A percentile compares a stretch with the other conserved stretches of the same genome.
Evolutionary conservation across 2,888 invertebrate species (phyloP).

Genomic region (Ariolimax columbianus): DNA sequence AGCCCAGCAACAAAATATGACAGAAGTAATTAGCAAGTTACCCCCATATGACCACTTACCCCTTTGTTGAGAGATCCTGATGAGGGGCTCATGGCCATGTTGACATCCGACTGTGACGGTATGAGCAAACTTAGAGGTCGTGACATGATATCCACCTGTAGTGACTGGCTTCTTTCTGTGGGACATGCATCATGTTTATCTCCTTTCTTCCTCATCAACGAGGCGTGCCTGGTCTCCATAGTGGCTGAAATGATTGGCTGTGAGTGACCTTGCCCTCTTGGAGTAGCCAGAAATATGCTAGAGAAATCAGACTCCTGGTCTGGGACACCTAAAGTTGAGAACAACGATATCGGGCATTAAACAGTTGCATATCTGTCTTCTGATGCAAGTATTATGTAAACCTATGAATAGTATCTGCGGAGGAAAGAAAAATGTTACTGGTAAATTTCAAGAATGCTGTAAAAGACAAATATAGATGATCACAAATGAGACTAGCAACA

Average conservation of each 20-base stretch:
- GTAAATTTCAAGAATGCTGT: too few relatives aligned
- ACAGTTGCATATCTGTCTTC: too few relatives aligned
- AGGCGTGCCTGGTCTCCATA: slow-evolving; percentile 80
- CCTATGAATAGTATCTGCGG: too few relatives aligned
- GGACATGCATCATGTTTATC: slow-evolving; percentile 77
- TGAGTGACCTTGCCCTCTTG: slow-evolving; percentile 57
- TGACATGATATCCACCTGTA: slow-evolving; percentile 75
- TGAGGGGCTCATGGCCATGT: slow-evolving; percentile 51
- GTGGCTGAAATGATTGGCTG: slow-evolving; percentile 57
- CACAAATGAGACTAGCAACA: too few relatives aligned
- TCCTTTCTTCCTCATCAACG: slow-evolving; percentile 80
- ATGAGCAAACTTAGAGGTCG: slow-evolving; percentile 78
- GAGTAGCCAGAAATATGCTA: slow-evolving; percentile 70
- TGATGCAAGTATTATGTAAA: too few relatives aligned
- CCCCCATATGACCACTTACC: slow-evolving; percentile 29
- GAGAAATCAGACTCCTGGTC: slow-evolving; percentile 75
- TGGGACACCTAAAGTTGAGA: slow-evolving; percentile 56
- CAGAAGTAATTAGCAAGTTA: neutral
- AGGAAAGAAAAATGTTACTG: too few relatives aligned
- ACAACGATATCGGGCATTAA: too few relatives aligned
- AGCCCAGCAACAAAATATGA: neutral
- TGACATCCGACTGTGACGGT: slow-evolving; percentile 76
- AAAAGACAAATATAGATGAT: too few relatives aligned
- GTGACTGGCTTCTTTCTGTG: slow-evolving; percentile 79
- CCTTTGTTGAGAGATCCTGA: slow-evolving; percentile 52